Base-by-base conservation (phyloP, 2,797 vertebrate species). In the Halcyon smyrnensis region DNA sequence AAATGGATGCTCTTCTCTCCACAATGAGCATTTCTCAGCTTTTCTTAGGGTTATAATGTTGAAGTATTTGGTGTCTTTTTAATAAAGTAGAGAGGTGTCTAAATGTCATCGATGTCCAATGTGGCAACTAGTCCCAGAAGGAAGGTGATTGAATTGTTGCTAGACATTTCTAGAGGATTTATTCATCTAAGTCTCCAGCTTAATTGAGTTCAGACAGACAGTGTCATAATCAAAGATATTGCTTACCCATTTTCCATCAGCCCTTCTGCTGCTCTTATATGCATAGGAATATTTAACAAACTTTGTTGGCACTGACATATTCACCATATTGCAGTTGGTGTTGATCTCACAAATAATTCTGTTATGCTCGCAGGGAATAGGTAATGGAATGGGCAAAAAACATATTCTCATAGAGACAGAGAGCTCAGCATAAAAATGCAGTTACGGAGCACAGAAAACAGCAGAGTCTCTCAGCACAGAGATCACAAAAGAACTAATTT, bases 401-500 rank as follows among this genome's bases (percentile, higher is more conserved):
- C 60, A 46, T 69, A 69, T 53, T 87, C 88, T 87, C 71, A 56
- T 53, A 45, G 60, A 84, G 51, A 60, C 45, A 39, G 60, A 95
- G 94, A 95, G 9, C 87, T 87, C 70, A 84, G 85, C 64, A 89
- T 87, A 94, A 95, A 95, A 94, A 95, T 60, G 74, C 68, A 83
- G 59, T 68, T 68, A 80, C 23, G 23, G 71, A 90, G 23, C 41
- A 90, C 43, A 86, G 53, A 67, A 90, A 95, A 91, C 24, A 90
- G 43, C 36, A 28, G 75, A 94, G 32, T 30, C 0, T 0, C 19
- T 81, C 50, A 90, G 56, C 0, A 0, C 27, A 56, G 54, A 65
- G 32, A 95, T 86, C 83, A 94, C 87, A 96, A 93, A 93, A 91
- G 80, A 90, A 50, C 73, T 88, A 73, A 95, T 91, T 94, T 96